A percentile compares a stretch with the other conserved stretches of the same genome.
phyloP scores from a whole-genome alignment of 2,113 vertebrate genomes.

The Ictalurus furcatus region DNA sequence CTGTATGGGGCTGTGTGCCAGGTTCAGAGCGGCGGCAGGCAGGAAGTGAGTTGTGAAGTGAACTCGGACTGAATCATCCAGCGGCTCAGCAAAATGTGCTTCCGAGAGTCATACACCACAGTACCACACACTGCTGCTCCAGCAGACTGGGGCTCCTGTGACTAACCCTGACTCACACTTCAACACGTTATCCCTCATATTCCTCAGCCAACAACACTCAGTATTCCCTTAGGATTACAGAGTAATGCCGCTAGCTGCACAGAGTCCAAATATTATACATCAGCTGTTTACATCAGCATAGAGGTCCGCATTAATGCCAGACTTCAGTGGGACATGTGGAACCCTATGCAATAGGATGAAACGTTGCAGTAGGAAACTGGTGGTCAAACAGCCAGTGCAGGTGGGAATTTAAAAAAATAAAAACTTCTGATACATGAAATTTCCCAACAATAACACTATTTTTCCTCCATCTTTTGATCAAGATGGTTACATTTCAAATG shows the following conservation, averaged over 20 bases:
- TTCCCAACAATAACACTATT: not conserved
- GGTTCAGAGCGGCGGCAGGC: constrained; percentile 33
- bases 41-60: not conserved
- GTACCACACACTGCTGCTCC: constrained; percentile 19
- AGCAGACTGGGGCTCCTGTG: constrained; percentile 7
- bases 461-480: not conserved
- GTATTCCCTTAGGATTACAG: not conserved
- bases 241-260: constrained; percentile 4
- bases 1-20: constrained; percentile 25
- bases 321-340: not conserved
- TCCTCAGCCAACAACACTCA: not conserved
- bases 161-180: constrained; percentile 33
- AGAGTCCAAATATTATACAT: constrained; percentile 15
- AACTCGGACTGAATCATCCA: constrained; percentile 35
- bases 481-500: not conserved
- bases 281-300: constrained; percentile 3
- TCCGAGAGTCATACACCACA: constrained; percentile 17
- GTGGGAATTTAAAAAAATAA: not conserved
- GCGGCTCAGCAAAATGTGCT: constrained; percentile 13
- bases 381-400: not conserved
- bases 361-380: not conserved
- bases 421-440: not conserved
- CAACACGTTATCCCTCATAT: constrained; percentile 12
- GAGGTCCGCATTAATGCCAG: not conserved
- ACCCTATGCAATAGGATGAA: not conserved